phyloP scores from a whole-genome alignment of 1,140 invertebrate species.

The Ephestia elutella region DNA sequence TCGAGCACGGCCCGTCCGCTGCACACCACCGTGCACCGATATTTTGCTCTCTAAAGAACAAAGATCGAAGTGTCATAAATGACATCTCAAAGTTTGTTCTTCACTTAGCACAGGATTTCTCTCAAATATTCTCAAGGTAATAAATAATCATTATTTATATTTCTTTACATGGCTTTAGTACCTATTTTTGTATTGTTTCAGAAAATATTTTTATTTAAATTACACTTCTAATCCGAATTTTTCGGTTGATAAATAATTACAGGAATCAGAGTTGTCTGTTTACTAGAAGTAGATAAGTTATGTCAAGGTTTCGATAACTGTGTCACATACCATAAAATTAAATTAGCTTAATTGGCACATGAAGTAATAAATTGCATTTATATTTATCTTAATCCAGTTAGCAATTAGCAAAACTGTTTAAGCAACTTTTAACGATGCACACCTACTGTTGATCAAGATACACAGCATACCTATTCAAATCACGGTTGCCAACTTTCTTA shows the following conservation, averaged over 20 bases:
- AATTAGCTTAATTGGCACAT: too few relatives aligned
- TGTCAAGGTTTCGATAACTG: not conserved
- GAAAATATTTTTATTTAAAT: not conserved
- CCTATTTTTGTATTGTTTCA: too few relatives aligned
- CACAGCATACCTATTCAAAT: conserved; percentile 29
- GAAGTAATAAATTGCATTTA: too few relatives aligned
- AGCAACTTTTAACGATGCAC: not conserved
- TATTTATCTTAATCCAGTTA: too few relatives aligned
- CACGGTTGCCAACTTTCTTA: conserved; percentile 54
- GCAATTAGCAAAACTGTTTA: not conserved
- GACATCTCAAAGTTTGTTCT: conserved; percentile 23
- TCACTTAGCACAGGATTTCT: conserved; percentile 16
- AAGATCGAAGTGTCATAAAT: conserved; percentile 30
- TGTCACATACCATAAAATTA: too few relatives aligned
- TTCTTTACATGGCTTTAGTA: too few relatives aligned
- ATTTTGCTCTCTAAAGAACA: conserved; percentile 9
- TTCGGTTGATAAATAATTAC: too few relatives aligned
- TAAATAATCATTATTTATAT: not conserved
- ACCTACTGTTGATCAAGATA: not conserved
- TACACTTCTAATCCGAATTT: too few relatives aligned
- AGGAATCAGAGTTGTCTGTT: too few relatives aligned
- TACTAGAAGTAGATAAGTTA: not conserved
- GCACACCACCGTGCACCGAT: conserved; percentile 32
- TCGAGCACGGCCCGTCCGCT: conserved; percentile 42
- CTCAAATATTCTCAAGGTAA: conserved; percentile 13